Conservation (phyloP, 2,888 invertebrate species). For the Drosophila aldrichi region DNA sequence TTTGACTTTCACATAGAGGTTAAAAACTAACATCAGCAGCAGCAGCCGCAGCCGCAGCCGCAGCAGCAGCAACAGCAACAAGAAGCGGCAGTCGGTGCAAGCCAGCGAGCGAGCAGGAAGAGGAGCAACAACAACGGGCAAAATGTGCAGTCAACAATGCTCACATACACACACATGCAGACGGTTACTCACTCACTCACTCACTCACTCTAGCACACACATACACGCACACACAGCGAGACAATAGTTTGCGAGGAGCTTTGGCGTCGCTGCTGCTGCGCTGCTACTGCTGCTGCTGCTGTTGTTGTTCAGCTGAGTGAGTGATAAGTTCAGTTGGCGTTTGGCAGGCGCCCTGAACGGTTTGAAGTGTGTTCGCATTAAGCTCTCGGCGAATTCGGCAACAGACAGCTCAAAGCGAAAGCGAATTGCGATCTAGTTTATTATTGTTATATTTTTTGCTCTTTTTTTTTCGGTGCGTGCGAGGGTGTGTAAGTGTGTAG, state of each 20-base stretch:
- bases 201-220: background rate
- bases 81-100: slow-evolving; percentile 9
- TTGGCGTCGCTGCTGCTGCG: slow-evolving; percentile 29
- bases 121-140: slow-evolving; percentile 31
- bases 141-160: slow-evolving; percentile 67
- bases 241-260: slow-evolving; percentile 44
- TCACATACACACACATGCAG: slow-evolving; percentile 17
- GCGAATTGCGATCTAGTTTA: slow-evolving; percentile 38
- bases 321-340: slow-evolving; percentile 77
- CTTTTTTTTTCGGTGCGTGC: slow-evolving; percentile 28
- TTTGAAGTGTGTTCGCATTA: slow-evolving; percentile 44
- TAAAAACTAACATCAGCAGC: slow-evolving; percentile 24
- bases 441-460: slow-evolving; percentile 19
- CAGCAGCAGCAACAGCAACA: slow-evolving; percentile 13
- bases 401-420: slow-evolving; percentile 1
- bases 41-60: slow-evolving; percentile 5
- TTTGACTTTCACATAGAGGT: slow-evolving; percentile 38
- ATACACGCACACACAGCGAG: slow-evolving; percentile 25
- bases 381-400: slow-evolving; percentile 13
- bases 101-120: background rate
- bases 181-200: slow-evolving; percentile 17
- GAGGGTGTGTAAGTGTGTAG: slow-evolving; percentile 7
- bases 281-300: background rate
- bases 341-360: slow-evolving; percentile 73
- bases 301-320: slow-evolving; percentile 56